Evolutionary conservation across 1,140 invertebrate species (phyloP).

Genomic region (Drosophila chauvacae): DNA sequence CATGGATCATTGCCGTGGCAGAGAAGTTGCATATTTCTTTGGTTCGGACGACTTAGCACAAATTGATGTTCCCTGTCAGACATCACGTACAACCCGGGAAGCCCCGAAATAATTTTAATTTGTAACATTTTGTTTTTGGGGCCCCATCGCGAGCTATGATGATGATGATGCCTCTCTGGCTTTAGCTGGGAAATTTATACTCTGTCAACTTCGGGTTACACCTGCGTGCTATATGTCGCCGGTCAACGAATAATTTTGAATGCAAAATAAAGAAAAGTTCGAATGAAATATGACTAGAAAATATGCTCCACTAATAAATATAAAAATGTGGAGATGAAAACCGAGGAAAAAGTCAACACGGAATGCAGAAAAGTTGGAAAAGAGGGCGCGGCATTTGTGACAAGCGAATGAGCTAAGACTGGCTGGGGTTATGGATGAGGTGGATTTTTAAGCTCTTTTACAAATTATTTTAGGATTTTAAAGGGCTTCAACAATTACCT

Average conservation of each 20-base stretch:
- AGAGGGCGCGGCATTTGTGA: constrained; percentile 19
- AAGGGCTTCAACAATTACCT: too few relatives aligned
- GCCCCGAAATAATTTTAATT: constrained; percentile 49
- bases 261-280: constrained; percentile 16
- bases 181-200: constrained; percentile 34
- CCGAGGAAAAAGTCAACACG: constrained; percentile 1
- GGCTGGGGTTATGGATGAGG: constrained; percentile 6
- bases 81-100: constrained; percentile 29
- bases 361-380: constrained; percentile 6
- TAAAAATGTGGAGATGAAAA: constrained; percentile 5
- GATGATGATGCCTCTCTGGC: constrained; percentile 11
- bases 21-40: constrained; percentile 60
- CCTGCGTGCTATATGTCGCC: constrained; percentile 52
- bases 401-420: constrained; percentile 13
- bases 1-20: constrained; percentile 47
- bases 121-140: constrained; percentile 50
- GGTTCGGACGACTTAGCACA: constrained; percentile 56
- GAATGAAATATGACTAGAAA: constrained; percentile 61
- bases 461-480: not conserved
- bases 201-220: constrained; percentile 52
- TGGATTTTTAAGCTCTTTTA: not conserved
- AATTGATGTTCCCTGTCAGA: constrained; percentile 73
- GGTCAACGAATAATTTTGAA: constrained; percentile 12
- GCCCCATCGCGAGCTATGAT: constrained; percentile 8
- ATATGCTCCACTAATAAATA: constrained; percentile 60